Evolutionary conservation across 2,113 vertebrate species (phyloP).

Genomic region (Eubucco bourcierii): DNA sequence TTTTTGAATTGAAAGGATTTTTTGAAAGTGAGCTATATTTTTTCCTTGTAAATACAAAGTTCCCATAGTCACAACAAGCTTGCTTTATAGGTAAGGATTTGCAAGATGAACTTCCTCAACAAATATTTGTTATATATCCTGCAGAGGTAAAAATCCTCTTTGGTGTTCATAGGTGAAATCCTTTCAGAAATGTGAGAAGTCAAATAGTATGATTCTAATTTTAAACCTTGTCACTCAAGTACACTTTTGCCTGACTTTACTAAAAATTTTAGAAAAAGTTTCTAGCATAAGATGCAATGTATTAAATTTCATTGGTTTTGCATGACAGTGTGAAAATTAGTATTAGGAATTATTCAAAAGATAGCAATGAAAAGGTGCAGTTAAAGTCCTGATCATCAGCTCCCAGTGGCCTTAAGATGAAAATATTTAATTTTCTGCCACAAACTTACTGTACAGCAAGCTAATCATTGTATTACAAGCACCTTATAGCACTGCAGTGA

Average conservation of each 20-base stretch:
- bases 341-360: constrained; percentile 4
- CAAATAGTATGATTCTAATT: constrained; percentile 36
- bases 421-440: constrained; percentile 36
- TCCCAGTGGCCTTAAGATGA: constrained; percentile 35
- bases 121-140: constrained; percentile 46
- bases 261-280: not conserved
- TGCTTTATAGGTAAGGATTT: constrained; percentile 42
- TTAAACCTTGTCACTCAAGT: not conserved
- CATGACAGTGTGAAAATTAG: not conserved
- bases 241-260: not conserved
- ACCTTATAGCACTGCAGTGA: not conserved
- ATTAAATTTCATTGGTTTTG: not conserved
- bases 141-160: constrained; percentile 33
- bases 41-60: constrained; percentile 48
- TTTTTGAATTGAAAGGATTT: constrained; percentile 67
- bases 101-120: constrained; percentile 41
- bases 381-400: constrained; percentile 48
- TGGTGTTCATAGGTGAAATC: constrained; percentile 38
- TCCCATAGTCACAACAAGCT: constrained; percentile 27
- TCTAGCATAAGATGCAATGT: not conserved
- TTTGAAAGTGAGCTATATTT: constrained; percentile 51
- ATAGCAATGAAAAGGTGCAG: constrained; percentile 29
- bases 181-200: constrained; percentile 42
- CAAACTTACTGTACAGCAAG: not conserved
- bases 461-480: not conserved